phyloP scores from a whole-genome alignment of 2,113 vertebrate species.

The Chionodraco myersi region DNA sequence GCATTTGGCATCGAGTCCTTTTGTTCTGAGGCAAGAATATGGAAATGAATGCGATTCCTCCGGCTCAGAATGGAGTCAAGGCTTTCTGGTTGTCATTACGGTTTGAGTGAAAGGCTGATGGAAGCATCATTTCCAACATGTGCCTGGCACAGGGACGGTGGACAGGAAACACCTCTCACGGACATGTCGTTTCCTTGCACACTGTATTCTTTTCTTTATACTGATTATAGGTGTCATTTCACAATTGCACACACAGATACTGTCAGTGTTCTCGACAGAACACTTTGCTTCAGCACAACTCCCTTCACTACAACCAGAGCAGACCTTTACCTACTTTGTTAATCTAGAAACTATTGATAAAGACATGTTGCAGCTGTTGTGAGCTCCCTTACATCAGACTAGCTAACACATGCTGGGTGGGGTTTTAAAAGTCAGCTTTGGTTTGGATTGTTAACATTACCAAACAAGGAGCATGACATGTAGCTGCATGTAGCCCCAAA shows the following conservation, averaged over 20 bases:
- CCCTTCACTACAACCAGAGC: neutral
- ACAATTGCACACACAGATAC: neutral
- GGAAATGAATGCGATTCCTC: slow-evolving; percentile 29
- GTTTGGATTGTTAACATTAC: no score
- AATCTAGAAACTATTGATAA: neutral
- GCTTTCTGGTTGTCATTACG: slow-evolving; percentile 23
- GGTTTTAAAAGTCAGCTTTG: no score
- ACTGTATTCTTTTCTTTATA: slow-evolving; percentile 7
- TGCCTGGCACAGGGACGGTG: neutral
- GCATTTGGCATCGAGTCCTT: slow-evolving; percentile 10
- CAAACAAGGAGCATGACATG: no score
- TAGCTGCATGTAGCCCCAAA: no score
- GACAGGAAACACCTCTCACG: neutral
- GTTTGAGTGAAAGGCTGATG: slow-evolving; percentile 24
- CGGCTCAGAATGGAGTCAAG: slow-evolving; percentile 14
- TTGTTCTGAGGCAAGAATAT: slow-evolving; percentile 26
- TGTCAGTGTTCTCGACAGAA: neutral
- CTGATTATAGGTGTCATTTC: slow-evolving; percentile 23
- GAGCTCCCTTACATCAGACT: no score
- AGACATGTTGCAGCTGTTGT: neutral
- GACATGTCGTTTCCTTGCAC: neutral
- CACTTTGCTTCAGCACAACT: neutral
- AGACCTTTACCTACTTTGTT: neutral
- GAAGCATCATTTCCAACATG: slow-evolving; percentile 18
- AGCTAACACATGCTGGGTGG: no score